A percentile compares a stretch with the other conserved stretches of the same genome.
phyloP scores from a whole-genome alignment of 2,113 vertebrate genomes.

The Leptodactylus fuscus region DNA sequence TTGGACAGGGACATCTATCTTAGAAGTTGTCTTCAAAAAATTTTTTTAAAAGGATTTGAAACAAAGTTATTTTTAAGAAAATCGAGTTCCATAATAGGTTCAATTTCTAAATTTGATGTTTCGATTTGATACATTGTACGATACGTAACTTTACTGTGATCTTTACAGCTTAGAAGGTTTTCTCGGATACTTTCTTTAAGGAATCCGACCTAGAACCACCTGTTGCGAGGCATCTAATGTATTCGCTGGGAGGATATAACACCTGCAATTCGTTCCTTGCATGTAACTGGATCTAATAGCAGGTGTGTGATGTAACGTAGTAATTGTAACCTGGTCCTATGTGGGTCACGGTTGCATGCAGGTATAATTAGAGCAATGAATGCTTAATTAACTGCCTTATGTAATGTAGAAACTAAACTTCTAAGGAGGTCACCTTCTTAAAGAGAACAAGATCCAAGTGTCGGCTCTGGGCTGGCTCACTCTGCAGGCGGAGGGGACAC shows the following conservation, averaged over 20 bases:
- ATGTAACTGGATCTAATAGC: constrained; percentile 31
- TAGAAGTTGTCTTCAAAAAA: too few relatives aligned
- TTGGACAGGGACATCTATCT: too few relatives aligned
- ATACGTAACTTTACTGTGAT: too few relatives aligned
- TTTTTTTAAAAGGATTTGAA: too few relatives aligned
- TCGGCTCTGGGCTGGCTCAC: not conserved
- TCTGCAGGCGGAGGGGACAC: too few relatives aligned
- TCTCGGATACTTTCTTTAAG: too few relatives aligned
- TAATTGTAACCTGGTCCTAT: constrained; percentile 32
- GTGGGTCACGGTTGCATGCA: constrained; percentile 20
- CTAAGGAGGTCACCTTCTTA: not conserved
- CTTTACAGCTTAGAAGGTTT: too few relatives aligned
- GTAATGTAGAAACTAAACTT: constrained; percentile 2
- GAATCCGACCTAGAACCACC: not conserved
- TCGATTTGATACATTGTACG: too few relatives aligned
- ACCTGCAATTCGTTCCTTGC: constrained; percentile 11
- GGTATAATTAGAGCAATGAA: constrained; percentile 41
- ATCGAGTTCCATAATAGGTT: too few relatives aligned
- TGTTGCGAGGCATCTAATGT: not conserved
- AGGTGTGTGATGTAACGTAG: constrained; percentile 46
- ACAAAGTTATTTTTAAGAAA: too few relatives aligned
- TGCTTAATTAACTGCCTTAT: constrained; percentile 37
- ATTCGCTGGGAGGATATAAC: not conserved
- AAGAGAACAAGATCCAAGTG: not conserved
- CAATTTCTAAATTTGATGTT: too few relatives aligned